These are phyloP conservation scores for Fragum sueziense DNA, from an alignment of 2,888 invertebrate genomes.

Conservation along the genomic window DNA sequence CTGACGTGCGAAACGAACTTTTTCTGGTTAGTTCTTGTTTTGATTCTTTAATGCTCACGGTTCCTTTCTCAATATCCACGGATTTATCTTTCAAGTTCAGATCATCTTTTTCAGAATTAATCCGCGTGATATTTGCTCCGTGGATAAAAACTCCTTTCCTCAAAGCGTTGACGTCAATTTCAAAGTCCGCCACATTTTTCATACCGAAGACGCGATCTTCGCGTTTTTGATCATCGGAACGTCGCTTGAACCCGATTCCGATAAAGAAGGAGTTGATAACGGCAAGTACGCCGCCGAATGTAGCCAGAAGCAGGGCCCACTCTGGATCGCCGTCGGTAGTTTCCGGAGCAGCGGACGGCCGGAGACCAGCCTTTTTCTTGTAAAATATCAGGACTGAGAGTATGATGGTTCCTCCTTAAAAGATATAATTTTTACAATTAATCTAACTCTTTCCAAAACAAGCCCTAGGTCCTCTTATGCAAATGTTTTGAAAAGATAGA, in stretches of 20 bases:
- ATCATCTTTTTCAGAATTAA: not conserved
- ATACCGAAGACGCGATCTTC: constrained; percentile 41
- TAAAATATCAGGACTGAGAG: constrained; percentile 64
- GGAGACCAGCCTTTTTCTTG: constrained; percentile 65
- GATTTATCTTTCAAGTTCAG: not conserved
- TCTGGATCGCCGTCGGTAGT: constrained; percentile 47
- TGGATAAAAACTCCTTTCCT: constrained; percentile 35
- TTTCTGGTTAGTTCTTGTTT: not conserved
- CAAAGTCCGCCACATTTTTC: constrained; percentile 32
- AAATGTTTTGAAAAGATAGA: not conserved
- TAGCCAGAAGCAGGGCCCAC: constrained; percentile 51
- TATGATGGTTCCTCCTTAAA: constrained; percentile 57
- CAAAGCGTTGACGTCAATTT: constrained; percentile 50
- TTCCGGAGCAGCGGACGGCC: constrained; percentile 54
- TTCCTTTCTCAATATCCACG: not conserved
- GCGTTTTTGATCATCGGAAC: not conserved
- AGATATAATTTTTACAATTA: no score
- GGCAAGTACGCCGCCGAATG: constrained; percentile 37
- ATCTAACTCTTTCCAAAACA: not conserved
- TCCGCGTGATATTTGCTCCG: constrained; percentile 14
- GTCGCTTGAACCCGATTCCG: constrained; percentile 14
- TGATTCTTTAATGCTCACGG: not conserved
- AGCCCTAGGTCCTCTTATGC: not conserved
- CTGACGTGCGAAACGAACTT: not conserved
- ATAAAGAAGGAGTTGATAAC: constrained; percentile 44